Evolutionary conservation across 1,140 invertebrate genomes (phyloP), one percentile per base, ranked within the genome.

Genomic region (Drosophila carrolli): DNA sequence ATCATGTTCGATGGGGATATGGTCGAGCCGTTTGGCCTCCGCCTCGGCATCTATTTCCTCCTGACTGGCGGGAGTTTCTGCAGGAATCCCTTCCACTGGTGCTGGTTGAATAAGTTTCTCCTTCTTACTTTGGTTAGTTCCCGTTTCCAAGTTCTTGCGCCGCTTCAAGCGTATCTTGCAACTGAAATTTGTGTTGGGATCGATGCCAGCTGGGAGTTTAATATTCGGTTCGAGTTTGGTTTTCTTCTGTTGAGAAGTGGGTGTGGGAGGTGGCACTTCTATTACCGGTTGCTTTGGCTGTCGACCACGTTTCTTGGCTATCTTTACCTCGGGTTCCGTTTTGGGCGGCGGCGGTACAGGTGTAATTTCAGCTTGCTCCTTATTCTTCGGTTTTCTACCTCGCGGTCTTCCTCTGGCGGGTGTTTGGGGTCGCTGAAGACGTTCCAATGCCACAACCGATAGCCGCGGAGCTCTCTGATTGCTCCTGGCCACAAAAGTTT

Each of bases 381-480:
- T 73, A 9, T 68, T 14, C 32, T 79, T 81, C 8, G 81, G 71
- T 14, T 79, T 80, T 9, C 71, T 57, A 1, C 68, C 75, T 10
- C 70, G 51, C 1, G 73, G 73, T 8, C 82, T 66, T 13, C 83
- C 84, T 37, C 84, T 53, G 23, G 73, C 75, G 9, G 82, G 81
- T 3, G 78, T 90, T 27, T 77, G 90, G 0, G 93, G 94, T 1
- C 93, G 93, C 89, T 94, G 94, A 62, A 94, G 78, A 48, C 94
- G 94, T 83, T 95, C 94, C 38, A 94, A 79, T 5, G 94, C 93
- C 13, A 94, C 94, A 4, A 94, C 94, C 8, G 94, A 94, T 14
- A 94, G 83, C 1, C 93, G 91, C 13, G 93, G 84, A 2, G 80
- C 66, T 90, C 78, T 93, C 92, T 44, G 92, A 61, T 63, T 89